Evolutionary conservation across 2,888 invertebrate genomes (phyloP).

Genomic region (Amphiduros pacificus): DNA sequence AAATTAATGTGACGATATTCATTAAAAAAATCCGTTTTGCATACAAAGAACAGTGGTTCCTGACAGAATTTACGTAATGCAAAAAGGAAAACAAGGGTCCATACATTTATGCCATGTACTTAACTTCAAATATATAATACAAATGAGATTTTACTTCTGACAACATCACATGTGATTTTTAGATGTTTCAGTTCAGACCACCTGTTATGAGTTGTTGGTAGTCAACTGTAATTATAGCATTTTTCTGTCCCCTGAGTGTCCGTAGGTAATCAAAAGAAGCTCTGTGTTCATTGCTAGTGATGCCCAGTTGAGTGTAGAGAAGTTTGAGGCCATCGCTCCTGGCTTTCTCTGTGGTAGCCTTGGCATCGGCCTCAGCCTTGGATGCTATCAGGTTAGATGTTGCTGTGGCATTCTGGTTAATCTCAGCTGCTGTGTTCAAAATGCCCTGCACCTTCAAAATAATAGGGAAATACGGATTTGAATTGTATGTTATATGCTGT

Average conservation of each 20-base stretch:
- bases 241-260: background rate
- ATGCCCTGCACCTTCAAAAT: constrained; percentile 36
- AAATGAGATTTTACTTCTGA: too few relatives aligned
- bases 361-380: constrained; percentile 38
- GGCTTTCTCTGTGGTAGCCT: constrained; percentile 40
- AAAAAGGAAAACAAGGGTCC: too few relatives aligned
- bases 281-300: background rate
- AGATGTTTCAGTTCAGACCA: background rate
- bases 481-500: too few relatives aligned
- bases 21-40: too few relatives aligned
- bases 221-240: background rate
- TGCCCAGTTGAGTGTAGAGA: constrained; percentile 30
- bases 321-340: constrained; percentile 38
- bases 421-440: constrained; percentile 40
- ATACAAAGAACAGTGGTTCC: too few relatives aligned
- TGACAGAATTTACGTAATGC: too few relatives aligned
- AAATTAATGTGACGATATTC: too few relatives aligned
- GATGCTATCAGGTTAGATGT: constrained; percentile 32
- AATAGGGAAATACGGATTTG: background rate
- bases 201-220: background rate
- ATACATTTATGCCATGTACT: too few relatives aligned
- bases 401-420: constrained; percentile 36
- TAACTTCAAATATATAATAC: too few relatives aligned
- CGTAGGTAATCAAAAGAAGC: constrained; percentile 4
- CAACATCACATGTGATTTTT: too few relatives aligned